phyloP scores from a whole-genome alignment of 64 coral and sea anemone genomes.

The Pocillopora damicornis region DNA sequence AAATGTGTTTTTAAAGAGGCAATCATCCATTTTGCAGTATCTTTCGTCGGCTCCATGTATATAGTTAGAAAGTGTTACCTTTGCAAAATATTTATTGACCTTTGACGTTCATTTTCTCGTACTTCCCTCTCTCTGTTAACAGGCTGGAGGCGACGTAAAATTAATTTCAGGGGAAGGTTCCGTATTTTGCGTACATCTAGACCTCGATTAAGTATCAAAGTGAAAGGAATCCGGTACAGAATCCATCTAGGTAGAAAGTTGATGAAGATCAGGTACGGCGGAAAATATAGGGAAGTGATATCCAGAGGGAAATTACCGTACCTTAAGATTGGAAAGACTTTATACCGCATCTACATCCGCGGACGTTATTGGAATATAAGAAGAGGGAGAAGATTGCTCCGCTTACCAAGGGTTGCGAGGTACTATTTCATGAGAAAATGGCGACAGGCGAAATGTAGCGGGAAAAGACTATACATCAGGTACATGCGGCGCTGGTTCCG shows the following conservation, averaged over 20 bases:
- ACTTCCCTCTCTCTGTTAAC: background rate
- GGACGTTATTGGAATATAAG: background rate
- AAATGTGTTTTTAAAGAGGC: too few species aligned
- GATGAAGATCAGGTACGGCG: background rate
- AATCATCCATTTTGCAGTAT: too few species aligned
- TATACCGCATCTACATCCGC: constrained; percentile 5
- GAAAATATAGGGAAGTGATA: background rate
- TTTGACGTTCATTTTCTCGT: background rate
- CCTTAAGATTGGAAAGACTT: background rate
- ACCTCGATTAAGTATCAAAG: background rate
- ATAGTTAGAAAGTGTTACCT: background rate
- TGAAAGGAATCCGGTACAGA: constrained; percentile 15
- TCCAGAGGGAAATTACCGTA: background rate
- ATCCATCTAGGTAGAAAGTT: background rate
- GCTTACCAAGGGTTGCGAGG: background rate
- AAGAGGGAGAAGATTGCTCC: background rate
- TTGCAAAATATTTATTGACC: background rate
- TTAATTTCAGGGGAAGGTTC: background rate
- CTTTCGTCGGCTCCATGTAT: too few species aligned
- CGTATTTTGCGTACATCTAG: background rate
- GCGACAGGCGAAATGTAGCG: background rate
- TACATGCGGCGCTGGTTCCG: background rate
- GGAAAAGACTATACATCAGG: background rate
- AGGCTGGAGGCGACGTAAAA: constrained; percentile 12
- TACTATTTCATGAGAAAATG: background rate